Percentiles rank a stretch among this genome's conserved stretches.
phyloP scores from a whole-genome alignment of 2,797 vertebrate genomes.

The Linurgus olivaceus region DNA sequence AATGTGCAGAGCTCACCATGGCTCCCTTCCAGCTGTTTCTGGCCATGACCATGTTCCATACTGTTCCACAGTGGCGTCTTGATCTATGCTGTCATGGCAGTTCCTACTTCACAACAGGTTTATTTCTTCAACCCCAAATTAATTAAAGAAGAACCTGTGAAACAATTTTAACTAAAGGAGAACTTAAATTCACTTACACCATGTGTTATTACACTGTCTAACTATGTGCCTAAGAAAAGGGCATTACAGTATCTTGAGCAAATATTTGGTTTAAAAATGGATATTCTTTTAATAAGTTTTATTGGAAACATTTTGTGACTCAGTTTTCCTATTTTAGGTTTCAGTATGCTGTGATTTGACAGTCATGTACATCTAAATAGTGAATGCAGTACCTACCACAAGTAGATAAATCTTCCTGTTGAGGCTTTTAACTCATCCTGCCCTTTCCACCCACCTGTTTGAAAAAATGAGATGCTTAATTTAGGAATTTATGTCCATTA shows the following conservation, averaged over 20 bases:
- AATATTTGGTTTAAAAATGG: neutral
- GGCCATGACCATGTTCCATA: rapidly evolving
- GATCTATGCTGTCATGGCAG: neutral
- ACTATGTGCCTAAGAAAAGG: neutral
- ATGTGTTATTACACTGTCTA: neutral
- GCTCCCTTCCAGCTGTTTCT: neutral
- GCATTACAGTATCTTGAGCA: neutral
- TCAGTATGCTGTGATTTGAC: neutral
- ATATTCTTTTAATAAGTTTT: neutral
- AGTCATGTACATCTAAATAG: neutral
- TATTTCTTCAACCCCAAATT: neutral
- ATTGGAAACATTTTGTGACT: neutral
- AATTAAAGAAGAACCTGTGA: neutral
- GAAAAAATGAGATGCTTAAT: neutral
- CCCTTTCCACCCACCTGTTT: rapidly evolving
- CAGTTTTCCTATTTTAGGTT: neutral
- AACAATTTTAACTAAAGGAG: neutral
- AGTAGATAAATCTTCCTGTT: neutral
- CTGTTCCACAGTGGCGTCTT: neutral
- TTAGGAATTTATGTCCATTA: neutral
- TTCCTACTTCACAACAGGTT: neutral
- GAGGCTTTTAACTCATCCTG: neutral
- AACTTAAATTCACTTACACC: neutral
- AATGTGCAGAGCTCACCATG: rapidly evolving
- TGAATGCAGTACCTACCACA: neutral